Percentiles rank a stretch among this genome's conserved stretches.
Evolutionary conservation across 2,888 invertebrate species (phyloP).

Genomic region (Archips xylosteana): DNA sequence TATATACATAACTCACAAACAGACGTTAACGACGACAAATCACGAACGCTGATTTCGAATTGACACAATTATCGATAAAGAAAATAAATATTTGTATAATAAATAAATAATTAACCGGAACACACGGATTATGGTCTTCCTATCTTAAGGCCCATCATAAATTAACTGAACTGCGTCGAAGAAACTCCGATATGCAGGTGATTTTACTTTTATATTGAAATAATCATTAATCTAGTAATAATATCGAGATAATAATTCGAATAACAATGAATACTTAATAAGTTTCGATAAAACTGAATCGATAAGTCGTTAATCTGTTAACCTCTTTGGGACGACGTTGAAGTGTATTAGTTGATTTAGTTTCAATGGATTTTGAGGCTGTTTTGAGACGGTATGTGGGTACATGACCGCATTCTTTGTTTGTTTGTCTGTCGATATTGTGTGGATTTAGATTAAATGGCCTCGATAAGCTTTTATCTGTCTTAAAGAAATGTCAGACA

Average conservation of each 20-base stretch:
- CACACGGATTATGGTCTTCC: constrained; percentile 39
- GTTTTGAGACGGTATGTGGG: neutral
- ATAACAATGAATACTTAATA: constrained; percentile 73
- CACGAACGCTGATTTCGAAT: constrained; percentile 29
- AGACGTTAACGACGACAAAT: constrained; percentile 34
- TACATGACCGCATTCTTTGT: constrained; percentile 1
- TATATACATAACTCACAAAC: constrained; percentile 33
- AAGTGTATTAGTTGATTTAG: constrained; percentile 4
- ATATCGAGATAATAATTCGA: constrained; percentile 58
- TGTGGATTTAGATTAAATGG: neutral
- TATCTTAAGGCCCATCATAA: constrained; percentile 43
- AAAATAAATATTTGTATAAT: constrained; percentile 40
- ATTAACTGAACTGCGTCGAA: constrained; percentile 47
- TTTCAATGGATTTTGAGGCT: constrained; percentile 15
- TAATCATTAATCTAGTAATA: constrained; percentile 69
- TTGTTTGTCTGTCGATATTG: constrained; percentile 5
- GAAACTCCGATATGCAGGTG: constrained; percentile 47
- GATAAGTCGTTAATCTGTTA: constrained; percentile 60
- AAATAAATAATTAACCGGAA: constrained; percentile 42
- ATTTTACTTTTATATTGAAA: constrained; percentile 53
- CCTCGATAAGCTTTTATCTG: neutral
- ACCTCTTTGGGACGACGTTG: constrained; percentile 52
- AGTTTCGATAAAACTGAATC: constrained; percentile 59
- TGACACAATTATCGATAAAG: constrained; percentile 35
- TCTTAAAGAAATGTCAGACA: neutral